Evolutionary conservation across 2,797 vertebrate species (phyloP).

Genomic region (Channa striata): DNA sequence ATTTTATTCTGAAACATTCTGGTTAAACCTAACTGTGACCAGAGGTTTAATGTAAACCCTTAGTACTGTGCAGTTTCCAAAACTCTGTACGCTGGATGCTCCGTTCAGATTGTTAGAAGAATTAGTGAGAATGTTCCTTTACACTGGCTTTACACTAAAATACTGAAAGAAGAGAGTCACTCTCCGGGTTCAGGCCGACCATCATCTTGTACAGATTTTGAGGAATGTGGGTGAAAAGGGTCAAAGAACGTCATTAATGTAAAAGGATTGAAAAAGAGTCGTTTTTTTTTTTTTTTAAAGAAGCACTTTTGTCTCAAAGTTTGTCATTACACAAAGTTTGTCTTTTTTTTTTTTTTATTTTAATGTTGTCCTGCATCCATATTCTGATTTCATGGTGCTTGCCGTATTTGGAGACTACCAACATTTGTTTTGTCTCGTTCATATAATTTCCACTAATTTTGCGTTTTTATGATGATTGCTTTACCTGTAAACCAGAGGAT

Average conservation of each 20-base stretch:
- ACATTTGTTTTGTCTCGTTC: conserved; percentile 89
- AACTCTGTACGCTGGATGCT: no score
- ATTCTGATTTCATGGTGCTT: conserved; percentile 89
- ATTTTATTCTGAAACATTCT: no score
- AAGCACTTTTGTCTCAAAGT: conserved; percentile 89
- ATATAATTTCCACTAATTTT: conserved; percentile 83
- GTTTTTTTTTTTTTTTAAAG: conserved; percentile 29
- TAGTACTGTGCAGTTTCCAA: no score
- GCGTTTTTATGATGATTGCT: conserved; percentile 89
- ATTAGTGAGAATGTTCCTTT: background rate
- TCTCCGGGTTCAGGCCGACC: background rate
- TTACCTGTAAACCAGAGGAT: conserved; percentile 89
- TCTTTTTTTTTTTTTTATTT: conserved; percentile 32
- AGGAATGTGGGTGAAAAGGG: conserved; percentile 24
- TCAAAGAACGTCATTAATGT: conserved; percentile 53
- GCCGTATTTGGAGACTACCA: conserved; percentile 90
- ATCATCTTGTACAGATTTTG: conserved; percentile 15
- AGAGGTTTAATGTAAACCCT: no score
- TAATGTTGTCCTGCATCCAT: conserved; percentile 63
- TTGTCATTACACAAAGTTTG: conserved; percentile 69
- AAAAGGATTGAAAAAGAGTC: conserved; percentile 43
- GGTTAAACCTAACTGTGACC: no score
- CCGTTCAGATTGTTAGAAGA: background rate
- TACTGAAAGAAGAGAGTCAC: no score
- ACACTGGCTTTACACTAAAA: no score